Conservation (phyloP, 2,797 vertebrate species). For the Sciurus vulgaris region DNA sequence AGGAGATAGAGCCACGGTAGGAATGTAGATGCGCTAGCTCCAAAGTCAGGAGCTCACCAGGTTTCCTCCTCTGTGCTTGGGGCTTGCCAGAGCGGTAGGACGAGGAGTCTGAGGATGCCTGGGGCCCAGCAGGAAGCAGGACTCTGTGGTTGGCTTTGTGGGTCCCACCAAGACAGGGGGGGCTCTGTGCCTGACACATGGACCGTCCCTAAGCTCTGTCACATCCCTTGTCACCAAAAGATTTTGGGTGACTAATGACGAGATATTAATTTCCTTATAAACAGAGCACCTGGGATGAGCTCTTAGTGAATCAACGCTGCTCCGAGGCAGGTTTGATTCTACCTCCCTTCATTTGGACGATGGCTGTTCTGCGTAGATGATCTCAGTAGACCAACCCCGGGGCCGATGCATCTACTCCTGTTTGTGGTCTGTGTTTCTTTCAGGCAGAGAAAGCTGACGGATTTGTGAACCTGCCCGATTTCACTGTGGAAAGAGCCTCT, state of each 20-base stretch:
- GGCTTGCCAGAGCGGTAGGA: not conserved
- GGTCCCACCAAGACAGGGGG: not conserved
- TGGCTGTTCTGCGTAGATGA: not conserved
- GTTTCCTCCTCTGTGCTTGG: not conserved
- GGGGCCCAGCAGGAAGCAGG: not conserved
- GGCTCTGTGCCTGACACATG: not conserved
- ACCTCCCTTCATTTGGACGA: not conserved
- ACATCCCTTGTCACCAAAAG: not conserved
- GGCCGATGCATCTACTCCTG: not conserved
- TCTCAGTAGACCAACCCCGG: not conserved
- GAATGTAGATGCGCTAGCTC: not conserved
- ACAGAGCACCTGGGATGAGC: not conserved
- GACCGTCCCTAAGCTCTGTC: not conserved
- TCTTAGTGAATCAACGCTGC: not conserved
- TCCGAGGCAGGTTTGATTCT: not conserved
- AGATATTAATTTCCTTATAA: not conserved
- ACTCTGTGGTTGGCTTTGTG: not conserved
- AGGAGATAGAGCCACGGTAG: not conserved
- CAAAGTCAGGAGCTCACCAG: not conserved
- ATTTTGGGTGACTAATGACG: not conserved
- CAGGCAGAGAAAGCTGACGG: constrained; percentile 98
- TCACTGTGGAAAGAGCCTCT: constrained; percentile 94
- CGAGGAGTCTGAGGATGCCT: not conserved
- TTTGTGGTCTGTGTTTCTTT: constrained; percentile 71
- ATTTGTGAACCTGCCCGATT: constrained; percentile 96